Evolutionary conservation across 2,797 vertebrate genomes (phyloP).

Genomic region (Takifugu ocellatus): DNA sequence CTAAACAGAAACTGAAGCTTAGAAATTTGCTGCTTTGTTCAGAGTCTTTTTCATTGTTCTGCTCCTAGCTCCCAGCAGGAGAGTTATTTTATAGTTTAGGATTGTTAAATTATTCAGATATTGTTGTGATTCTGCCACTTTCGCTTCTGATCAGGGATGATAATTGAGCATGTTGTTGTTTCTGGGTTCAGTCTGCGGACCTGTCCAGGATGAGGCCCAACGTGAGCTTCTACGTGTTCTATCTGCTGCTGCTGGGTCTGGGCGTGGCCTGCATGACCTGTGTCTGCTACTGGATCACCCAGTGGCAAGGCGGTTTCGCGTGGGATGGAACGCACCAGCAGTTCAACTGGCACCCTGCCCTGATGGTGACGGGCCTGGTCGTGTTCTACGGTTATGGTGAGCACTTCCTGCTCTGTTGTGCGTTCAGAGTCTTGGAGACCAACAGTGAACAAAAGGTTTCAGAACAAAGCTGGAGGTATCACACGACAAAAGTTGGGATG

Average conservation of each 20-base stretch:
- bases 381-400: conserved; percentile 88
- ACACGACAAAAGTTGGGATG: no score
- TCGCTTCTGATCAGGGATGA: neutral
- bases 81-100: no score
- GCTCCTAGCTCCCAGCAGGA: no score
- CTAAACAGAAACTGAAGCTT: no score
- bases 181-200: conserved; percentile 13
- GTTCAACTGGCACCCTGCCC: conserved; percentile 93
- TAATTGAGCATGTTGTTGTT: neutral
- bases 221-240: conserved; percentile 72
- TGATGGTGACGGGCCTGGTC: conserved; percentile 88
- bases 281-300: conserved; percentile 76
- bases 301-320: conserved; percentile 83
- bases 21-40: no score
- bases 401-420: conserved; percentile 26
- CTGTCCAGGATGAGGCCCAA: conserved; percentile 63
- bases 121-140: no score
- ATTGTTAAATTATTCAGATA: no score
- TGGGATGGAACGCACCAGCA: conserved; percentile 74
- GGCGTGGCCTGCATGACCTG: conserved; percentile 78
- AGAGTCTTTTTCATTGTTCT: no score
- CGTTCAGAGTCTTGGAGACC: no score
- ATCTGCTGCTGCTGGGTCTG: conserved; percentile 71
- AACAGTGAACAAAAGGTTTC: no score
- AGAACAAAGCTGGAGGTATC: no score